Conservation (phyloP, 2,888 invertebrate genomes). For the Fragum fragum region DNA sequence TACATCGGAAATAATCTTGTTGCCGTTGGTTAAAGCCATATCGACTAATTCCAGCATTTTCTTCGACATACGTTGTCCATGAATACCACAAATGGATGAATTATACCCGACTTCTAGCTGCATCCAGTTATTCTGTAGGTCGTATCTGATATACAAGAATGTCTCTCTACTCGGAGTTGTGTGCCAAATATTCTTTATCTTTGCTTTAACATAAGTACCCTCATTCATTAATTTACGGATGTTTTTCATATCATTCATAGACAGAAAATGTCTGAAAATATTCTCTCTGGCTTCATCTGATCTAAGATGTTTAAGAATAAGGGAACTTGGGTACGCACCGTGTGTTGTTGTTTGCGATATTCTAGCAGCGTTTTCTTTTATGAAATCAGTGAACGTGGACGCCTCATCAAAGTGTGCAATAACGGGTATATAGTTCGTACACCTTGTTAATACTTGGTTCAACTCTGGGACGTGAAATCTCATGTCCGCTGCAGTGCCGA, state of each 20-base stretch:
- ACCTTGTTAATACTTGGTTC: constrained; percentile 45
- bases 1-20: neutral
- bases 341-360: constrained; percentile 40
- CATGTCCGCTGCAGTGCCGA: constrained; percentile 51
- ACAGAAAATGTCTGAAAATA: constrained; percentile 45
- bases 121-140: constrained; percentile 10
- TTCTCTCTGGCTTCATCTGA: constrained; percentile 32
- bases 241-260: constrained; percentile 49
- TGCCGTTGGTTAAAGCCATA: neutral
- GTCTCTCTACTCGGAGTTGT: constrained; percentile 39
- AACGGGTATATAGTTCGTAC: constrained; percentile 49
- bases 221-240: constrained; percentile 37
- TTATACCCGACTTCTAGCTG: constrained; percentile 22
- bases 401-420: constrained; percentile 39
- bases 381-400: constrained; percentile 16
- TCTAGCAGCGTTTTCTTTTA: constrained; percentile 33
- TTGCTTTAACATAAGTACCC: constrained; percentile 25
- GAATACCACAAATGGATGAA: constrained; percentile 4
- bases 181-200: constrained; percentile 41
- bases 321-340: constrained; percentile 41
- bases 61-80: neutral
- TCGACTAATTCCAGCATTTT: neutral
- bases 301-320: constrained; percentile 42
- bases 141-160: constrained; percentile 31
- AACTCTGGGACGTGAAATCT: constrained; percentile 56